Evolutionary conservation across 2,113 vertebrate species (phyloP), one percentile per base, ranked within the genome.

Genomic region (Gymnogyps californianus): DNA sequence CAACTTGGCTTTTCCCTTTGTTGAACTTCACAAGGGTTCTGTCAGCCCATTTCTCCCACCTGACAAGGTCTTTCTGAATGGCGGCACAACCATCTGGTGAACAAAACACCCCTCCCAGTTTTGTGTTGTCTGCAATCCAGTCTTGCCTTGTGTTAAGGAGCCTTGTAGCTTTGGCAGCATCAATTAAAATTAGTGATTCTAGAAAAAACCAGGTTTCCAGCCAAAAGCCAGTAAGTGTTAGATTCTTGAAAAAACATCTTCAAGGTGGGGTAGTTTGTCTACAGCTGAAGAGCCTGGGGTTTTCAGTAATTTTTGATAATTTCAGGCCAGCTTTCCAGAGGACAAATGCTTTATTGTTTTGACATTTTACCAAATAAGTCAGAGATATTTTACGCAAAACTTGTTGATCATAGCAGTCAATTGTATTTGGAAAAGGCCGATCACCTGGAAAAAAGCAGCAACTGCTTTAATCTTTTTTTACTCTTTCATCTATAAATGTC

Each of bases 301-400:
- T 90, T 91, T 66, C 54, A 64, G 70, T 54, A 78, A 6, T 42
- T 82, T 85, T 66, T 78, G 4, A 16, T 59, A 67, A 67, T 96
- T 75, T 87, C 38, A 75, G 26, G 13, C 20, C 3, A 76, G 26
- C 42, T 84, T 84, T 89, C 51, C 25, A 79, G n/a, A 75, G 28
- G 32, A 75, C 34, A 85, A 95, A 58, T 82, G 26, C 9, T 94
- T 82, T 94, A 88, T 82, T 71, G 65, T 82, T 95, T 66, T 95
- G 87, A 94, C 84, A 90, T 96, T 96, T 96, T 47, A 55, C 26
- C 58, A 94, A 90, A 64, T 62, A 95, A 93, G 47, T 87, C 82
- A 82, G 52, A 90, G 52, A 55, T 71, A 78, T 95, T 94, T 90
- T 85, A 78, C 84, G 29, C 10, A 85, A 91, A 94, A 92, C 61